Percentiles rank a stretch among this genome's conserved stretches.
These are phyloP conservation scores for Callosobruchus maculatus DNA, from an alignment of 2,888 invertebrate genomes.

Conservation along the genomic window DNA sequence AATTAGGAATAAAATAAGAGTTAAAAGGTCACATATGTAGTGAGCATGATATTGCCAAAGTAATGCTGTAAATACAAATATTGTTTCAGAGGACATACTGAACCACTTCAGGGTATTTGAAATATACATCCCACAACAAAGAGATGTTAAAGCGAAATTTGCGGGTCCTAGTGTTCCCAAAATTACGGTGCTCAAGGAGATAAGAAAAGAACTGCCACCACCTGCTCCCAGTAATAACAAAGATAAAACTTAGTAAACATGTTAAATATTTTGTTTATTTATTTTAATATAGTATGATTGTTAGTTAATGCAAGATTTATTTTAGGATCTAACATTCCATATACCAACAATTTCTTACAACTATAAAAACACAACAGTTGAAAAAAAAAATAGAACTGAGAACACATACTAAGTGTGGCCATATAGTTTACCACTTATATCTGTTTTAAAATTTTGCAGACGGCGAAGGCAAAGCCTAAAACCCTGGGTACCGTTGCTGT, in stretches of 20 bases:
- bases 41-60: too few relatives aligned
- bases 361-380: too few relatives aligned
- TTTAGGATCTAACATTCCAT: too few relatives aligned
- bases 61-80: background rate
- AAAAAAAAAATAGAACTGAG: too few relatives aligned
- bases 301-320: background rate
- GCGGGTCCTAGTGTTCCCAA: constrained; percentile 40
- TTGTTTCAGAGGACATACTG: constrained; percentile 31
- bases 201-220: background rate
- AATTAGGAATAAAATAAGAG: too few relatives aligned
- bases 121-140: constrained; percentile 58
- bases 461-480: too few relatives aligned
- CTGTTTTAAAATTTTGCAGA: too few relatives aligned
- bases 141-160: constrained; percentile 37
- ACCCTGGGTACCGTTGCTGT: too few relatives aligned
- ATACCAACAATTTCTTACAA: too few relatives aligned
- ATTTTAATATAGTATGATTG: background rate
- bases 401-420: too few relatives aligned
- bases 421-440: too few relatives aligned
- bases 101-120: constrained; percentile 66
- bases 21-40: too few relatives aligned
- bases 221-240: background rate
- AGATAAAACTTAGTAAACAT: background rate
- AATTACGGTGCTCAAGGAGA: constrained; percentile 18
- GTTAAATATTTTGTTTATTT: background rate